A percentile compares a stretch with the other conserved stretches of the same genome.
These are phyloP conservation scores for Deilephila porcellus DNA, from an alignment of 2,888 invertebrate species.

Conservation along the genomic window DNA sequence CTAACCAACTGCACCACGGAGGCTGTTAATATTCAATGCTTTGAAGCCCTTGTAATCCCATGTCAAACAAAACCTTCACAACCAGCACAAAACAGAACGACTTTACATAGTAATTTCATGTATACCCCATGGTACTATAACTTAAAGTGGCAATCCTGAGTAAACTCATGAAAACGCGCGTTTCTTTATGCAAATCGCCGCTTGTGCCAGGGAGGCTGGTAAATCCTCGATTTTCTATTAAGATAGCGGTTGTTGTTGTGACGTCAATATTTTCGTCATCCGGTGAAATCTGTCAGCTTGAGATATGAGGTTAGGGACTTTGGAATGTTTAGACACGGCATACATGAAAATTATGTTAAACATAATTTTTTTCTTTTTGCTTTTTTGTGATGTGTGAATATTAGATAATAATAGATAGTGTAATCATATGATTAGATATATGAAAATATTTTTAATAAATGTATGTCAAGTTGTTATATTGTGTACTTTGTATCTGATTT, in stretches of 20 bases:
- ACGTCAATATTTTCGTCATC: slow-evolving; percentile 73
- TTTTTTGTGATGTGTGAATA: too few relatives aligned
- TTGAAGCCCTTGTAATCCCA: too few relatives aligned
- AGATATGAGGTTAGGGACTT: slow-evolving; percentile 57
- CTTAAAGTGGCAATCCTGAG: slow-evolving; percentile 8
- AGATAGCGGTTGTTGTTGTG: slow-evolving; percentile 71
- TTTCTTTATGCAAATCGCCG: slow-evolving; percentile 25
- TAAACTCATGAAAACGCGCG: slow-evolving; percentile 17
- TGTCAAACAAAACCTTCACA: background rate
- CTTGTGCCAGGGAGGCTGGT: background rate
- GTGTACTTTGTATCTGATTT: too few relatives aligned
- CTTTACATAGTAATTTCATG: slow-evolving; percentile 12
- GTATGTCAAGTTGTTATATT: too few relatives aligned
- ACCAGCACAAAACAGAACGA: background rate
- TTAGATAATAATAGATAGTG: too few relatives aligned
- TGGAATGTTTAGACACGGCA: slow-evolving; percentile 4
- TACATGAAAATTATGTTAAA: background rate
- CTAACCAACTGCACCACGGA: too few relatives aligned
- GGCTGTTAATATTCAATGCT: too few relatives aligned
- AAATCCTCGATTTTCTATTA: slow-evolving; percentile 75
- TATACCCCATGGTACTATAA: background rate
- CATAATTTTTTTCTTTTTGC: too few relatives aligned
- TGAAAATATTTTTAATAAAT: too few relatives aligned
- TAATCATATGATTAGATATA: too few relatives aligned
- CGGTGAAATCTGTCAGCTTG: slow-evolving; percentile 68